Percentiles rank a stretch among this genome's conserved stretches.
phyloP scores from a whole-genome alignment of 2,797 vertebrate genomes.

The Adelosebastes latens region DNA sequence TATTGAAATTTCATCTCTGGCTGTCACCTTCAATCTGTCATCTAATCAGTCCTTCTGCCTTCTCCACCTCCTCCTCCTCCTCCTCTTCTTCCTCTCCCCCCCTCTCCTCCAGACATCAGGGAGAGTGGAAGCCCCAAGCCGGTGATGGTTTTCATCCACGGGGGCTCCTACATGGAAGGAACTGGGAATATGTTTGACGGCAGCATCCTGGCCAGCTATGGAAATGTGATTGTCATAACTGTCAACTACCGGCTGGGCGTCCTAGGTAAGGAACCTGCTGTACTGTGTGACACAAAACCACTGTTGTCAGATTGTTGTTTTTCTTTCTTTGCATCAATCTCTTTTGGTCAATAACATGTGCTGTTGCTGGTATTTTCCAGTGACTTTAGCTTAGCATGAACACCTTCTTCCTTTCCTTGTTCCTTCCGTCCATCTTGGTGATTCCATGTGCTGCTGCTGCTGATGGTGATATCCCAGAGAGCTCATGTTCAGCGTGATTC shows the following conservation, averaged over 20 bases:
- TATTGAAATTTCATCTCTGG: slow-evolving; percentile 67
- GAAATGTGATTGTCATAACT: slow-evolving; percentile 99
- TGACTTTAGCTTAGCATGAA: background rate
- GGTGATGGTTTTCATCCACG: slow-evolving; percentile 99
- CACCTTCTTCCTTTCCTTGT: background rate
- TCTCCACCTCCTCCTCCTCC: slow-evolving; percentile 62
- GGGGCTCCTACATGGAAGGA: slow-evolving; percentile 99
- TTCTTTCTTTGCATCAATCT: background rate
- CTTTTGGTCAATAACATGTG: background rate
- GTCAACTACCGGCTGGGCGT: slow-evolving; percentile 98
- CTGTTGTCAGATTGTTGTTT: background rate
- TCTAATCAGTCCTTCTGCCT: slow-evolving; percentile 74
- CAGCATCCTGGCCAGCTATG: slow-evolving; percentile 99
- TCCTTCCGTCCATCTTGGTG: background rate
- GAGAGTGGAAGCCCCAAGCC: slow-evolving; percentile 99
- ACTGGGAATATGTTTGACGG: slow-evolving; percentile 99
- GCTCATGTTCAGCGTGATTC: background rate
- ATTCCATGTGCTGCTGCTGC: background rate
- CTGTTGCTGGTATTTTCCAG: background rate
- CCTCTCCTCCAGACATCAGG: slow-evolving; percentile 94
- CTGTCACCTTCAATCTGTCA: slow-evolving; percentile 73
- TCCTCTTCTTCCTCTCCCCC: slow-evolving; percentile 39
- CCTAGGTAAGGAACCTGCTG: slow-evolving; percentile 89
- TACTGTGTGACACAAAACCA: background rate
- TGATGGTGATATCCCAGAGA: background rate